Evolutionary conservation across 2,797 vertebrate species (phyloP).

Genomic region (Chaetodon trifasciatus): DNA sequence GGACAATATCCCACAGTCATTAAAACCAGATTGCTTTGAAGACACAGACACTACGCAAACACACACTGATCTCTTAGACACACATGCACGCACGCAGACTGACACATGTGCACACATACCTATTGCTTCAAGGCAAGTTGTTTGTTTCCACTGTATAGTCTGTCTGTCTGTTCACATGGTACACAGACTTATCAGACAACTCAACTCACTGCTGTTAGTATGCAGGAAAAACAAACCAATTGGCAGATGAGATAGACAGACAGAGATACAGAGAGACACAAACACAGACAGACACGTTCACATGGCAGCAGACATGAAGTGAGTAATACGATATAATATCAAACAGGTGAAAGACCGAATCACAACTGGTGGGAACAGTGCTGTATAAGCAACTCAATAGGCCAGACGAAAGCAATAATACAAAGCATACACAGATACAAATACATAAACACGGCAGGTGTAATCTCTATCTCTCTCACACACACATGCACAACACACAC

Average conservation of each 20-base stretch:
- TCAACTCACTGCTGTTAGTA: conserved; percentile 59
- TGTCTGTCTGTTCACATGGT: conserved; percentile 69
- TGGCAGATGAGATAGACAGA: conserved; percentile 62
- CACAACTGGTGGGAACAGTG: conserved; percentile 71
- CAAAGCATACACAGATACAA: conserved; percentile 58
- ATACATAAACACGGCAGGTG: conserved; percentile 59
- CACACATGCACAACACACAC: conserved; percentile 15
- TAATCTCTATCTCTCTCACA: conserved; percentile 45
- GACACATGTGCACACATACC: conserved; percentile 55
- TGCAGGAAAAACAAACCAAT: conserved; percentile 67
- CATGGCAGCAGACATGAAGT: conserved; percentile 69
- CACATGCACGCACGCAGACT: conserved; percentile 2
- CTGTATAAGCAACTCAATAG: conserved; percentile 68
- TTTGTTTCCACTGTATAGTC: conserved; percentile 82
- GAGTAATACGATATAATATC: conserved; percentile 80
- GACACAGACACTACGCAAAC: conserved; percentile 75
- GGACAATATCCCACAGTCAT: conserved; percentile 79
- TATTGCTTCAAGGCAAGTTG: conserved; percentile 62
- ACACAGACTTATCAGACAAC: conserved; percentile 69
- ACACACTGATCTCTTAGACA: conserved; percentile 49
- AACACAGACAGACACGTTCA: conserved; percentile 70
- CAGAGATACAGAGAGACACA: conserved; percentile 72
- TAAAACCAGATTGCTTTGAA: conserved; percentile 82
- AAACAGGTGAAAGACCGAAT: conserved; percentile 76
- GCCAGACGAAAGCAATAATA: conserved; percentile 61